Evolutionary conservation across 1,140 invertebrate species (phyloP).

Genomic region (Drosophila biarmipes): DNA sequence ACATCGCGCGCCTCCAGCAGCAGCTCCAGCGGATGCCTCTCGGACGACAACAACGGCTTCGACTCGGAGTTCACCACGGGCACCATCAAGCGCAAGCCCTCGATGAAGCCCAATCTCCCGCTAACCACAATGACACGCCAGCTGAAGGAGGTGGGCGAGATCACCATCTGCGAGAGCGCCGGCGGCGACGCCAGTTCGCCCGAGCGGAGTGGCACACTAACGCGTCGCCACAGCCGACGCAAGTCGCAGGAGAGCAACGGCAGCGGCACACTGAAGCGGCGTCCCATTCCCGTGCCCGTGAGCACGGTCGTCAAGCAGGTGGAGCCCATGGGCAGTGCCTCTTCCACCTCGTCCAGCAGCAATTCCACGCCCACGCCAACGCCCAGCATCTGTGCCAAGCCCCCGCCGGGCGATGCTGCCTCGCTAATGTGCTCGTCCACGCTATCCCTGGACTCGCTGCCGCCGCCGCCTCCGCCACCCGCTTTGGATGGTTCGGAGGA

Average conservation of each 20-base stretch:
- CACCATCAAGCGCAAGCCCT: slow-evolving; percentile 95
- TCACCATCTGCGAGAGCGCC: slow-evolving; percentile 83
- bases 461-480: slow-evolving; percentile 90
- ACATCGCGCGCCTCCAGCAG: slow-evolving; percentile 91
- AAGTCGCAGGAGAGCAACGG: slow-evolving; percentile 87
- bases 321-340: slow-evolving; percentile 47
- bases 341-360: slow-evolving; percentile 75
- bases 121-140: slow-evolving; percentile 95
- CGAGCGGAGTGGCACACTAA: slow-evolving; percentile 85
- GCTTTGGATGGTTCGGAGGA: slow-evolving; percentile 86
- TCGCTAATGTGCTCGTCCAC: slow-evolving; percentile 89
- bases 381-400: slow-evolving; percentile 75
- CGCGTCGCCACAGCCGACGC: slow-evolving; percentile 86
- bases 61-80: slow-evolving; percentile 91
- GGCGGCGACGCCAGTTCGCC: slow-evolving; percentile 62
- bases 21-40: slow-evolving; percentile 91
- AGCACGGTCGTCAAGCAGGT: slow-evolving; percentile 11
- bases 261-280: slow-evolving; percentile 87
- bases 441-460: slow-evolving; percentile 90
- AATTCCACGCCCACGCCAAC: slow-evolving; percentile 81
- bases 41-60: slow-evolving; percentile 92
- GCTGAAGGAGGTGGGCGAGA: slow-evolving; percentile 92
- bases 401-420: slow-evolving; percentile 45
- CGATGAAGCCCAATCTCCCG: slow-evolving; percentile 95
- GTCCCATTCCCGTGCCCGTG: slow-evolving; percentile 63